Conservation (phyloP, 2,797 vertebrate species). For the Aulostomus chinensis region DNA sequence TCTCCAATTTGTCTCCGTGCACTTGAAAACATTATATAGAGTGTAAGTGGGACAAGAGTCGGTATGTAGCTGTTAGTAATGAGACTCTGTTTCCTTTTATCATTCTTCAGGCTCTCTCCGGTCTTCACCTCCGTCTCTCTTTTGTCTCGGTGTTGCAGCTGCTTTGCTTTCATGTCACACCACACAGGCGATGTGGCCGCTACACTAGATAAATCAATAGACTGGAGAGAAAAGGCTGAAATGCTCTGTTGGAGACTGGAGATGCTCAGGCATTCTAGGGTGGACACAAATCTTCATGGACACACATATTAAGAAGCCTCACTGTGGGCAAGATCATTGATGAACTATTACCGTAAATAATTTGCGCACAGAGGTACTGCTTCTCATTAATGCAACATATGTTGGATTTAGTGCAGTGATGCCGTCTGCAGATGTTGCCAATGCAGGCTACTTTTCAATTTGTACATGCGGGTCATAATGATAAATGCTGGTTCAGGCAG, state of each 20-base stretch:
- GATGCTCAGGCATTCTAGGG: slow-evolving; percentile 16
- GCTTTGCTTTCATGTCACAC: slow-evolving; percentile 50
- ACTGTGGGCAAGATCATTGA: neutral
- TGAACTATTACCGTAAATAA: no score
- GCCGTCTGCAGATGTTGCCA: no score
- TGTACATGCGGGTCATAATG: no score
- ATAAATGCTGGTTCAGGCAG: no score
- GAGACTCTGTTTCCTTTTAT: neutral
- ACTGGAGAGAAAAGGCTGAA: slow-evolving; percentile 38
- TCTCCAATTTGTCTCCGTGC: slow-evolving; percentile 24
- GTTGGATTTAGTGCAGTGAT: no score
- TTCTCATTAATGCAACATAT: no score
- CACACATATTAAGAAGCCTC: neutral
- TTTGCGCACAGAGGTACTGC: no score
- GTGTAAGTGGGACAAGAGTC: neutral
- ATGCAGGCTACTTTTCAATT: no score
- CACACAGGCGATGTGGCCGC: slow-evolving; percentile 40
- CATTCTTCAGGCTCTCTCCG: slow-evolving; percentile 4
- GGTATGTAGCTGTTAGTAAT: no score
- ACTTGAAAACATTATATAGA: slow-evolving; percentile 12
- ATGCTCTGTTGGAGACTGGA: slow-evolving; percentile 24
- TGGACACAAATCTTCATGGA: slow-evolving; percentile 23
- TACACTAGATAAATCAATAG: slow-evolving; percentile 57
- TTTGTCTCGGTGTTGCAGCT: slow-evolving; percentile 31
- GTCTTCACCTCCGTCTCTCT: slow-evolving; percentile 12